Conservation (phyloP, 2,888 invertebrate genomes). For the Campopleginae sp. region DNA sequence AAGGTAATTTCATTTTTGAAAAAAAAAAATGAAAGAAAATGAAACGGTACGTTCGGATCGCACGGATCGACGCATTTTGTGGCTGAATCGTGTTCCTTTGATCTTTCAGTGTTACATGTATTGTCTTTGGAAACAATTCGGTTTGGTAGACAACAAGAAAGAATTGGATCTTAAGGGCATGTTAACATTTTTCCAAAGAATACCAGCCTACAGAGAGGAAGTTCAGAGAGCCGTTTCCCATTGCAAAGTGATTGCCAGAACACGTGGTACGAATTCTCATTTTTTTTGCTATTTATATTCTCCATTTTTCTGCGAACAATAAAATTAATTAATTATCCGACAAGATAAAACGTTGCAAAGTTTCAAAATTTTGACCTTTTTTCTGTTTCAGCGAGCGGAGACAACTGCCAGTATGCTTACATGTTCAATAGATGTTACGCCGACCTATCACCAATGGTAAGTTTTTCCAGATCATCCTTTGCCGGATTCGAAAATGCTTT, state of each 20-base stretch:
- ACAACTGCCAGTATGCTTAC: constrained; percentile 81
- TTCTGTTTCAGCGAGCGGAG: constrained; percentile 76
- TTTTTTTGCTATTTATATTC: constrained; percentile 54
- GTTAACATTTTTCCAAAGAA: constrained; percentile 81
- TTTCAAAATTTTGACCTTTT: constrained; percentile 18
- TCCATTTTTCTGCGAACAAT: constrained; percentile 6
- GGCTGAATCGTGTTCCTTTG: neutral
- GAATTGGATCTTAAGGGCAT: constrained; percentile 80
- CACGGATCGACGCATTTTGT: neutral
- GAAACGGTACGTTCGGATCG: no score
- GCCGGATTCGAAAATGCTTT: neutral
- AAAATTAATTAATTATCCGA: neutral
- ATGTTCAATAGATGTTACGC: constrained; percentile 82
- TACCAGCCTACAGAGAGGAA: constrained; percentile 81
- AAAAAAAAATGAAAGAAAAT: neutral
- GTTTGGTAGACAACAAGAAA: constrained; percentile 81
- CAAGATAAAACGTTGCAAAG: neutral
- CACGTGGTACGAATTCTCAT: constrained; percentile 75
- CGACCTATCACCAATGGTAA: constrained; percentile 77
- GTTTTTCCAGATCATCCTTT: constrained; percentile 46
- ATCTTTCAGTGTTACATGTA: constrained; percentile 82
- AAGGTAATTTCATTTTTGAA: constrained; percentile 75
- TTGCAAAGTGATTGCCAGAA: constrained; percentile 81
- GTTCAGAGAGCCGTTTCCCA: constrained; percentile 78
- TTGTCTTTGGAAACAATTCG: constrained; percentile 82